Conservation (phyloP, 2,797 vertebrate species). For the Halcyon leucocephala region DNA sequence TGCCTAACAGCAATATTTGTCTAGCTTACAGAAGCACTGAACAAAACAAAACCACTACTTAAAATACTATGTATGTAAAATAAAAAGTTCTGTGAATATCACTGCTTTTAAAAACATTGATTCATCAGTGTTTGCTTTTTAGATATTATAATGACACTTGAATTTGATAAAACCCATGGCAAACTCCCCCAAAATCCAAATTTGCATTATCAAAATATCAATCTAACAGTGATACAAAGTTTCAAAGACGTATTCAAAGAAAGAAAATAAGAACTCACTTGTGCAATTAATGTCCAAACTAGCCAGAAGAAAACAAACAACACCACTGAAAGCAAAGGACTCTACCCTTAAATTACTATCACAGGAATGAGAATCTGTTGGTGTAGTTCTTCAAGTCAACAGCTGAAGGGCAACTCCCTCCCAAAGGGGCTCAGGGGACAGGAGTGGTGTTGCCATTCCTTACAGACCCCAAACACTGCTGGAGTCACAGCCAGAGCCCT, state of each 20-base stretch:
- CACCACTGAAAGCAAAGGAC: not conserved
- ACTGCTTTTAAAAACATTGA: not conserved
- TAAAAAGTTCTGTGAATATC: not conserved
- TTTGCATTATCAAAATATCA: fast-evolving
- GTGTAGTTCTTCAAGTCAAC: fast-evolving
- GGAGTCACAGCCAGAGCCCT: not conserved
- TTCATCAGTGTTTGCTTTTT: not conserved
- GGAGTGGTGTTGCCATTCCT: fast-evolving
- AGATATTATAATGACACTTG: not conserved
- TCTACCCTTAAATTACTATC: not conserved
- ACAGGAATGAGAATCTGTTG: not conserved
- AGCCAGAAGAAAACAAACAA: not conserved
- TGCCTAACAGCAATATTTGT: not conserved
- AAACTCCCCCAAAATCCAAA: not conserved
- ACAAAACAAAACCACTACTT: not conserved
- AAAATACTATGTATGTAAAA: not conserved
- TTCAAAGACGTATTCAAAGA: not conserved
- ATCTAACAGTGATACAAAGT: not conserved
- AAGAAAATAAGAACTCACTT: not conserved
- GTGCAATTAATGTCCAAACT: not conserved
- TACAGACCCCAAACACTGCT: not conserved
- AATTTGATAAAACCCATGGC: not conserved
- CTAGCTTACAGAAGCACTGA: not conserved
- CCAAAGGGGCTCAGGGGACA: not conserved
- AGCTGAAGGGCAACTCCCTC: not conserved